phyloP scores from a whole-genome alignment of 2,113 vertebrate species.

The Macaca mulatta region DNA sequence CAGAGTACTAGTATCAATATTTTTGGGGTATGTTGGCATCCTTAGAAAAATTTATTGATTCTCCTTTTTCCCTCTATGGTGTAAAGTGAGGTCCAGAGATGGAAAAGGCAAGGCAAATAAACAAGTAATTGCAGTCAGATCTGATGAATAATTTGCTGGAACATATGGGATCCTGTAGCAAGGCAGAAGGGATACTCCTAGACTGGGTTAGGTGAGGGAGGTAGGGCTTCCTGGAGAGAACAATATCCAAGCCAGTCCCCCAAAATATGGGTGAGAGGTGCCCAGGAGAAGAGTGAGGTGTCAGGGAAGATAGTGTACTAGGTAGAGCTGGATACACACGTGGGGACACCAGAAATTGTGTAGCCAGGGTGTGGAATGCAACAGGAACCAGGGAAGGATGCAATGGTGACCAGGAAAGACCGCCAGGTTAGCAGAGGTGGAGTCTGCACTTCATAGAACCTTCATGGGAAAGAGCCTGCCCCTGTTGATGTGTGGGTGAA shows the following conservation, averaged over 20 bases:
- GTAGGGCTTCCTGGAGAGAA: background rate
- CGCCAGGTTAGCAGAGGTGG: accelerated
- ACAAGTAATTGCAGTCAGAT: background rate
- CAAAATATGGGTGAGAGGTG: too few relatives aligned
- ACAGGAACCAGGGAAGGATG: too few relatives aligned
- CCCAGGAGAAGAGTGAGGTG: background rate
- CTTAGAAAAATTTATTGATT: too few relatives aligned
- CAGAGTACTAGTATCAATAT: too few relatives aligned
- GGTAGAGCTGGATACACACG: background rate
- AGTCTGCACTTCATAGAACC: background rate
- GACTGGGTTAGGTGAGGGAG: too few relatives aligned
- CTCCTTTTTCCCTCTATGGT: too few relatives aligned
- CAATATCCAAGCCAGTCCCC: accelerated
- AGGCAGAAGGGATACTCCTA: too few relatives aligned
- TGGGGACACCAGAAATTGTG: background rate
- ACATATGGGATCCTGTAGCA: too few relatives aligned
- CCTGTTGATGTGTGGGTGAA: accelerated
- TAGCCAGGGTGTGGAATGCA: too few relatives aligned
- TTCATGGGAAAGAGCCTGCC: background rate
- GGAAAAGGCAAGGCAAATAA: background rate
- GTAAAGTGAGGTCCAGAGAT: too few relatives aligned
- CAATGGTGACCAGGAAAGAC: too few relatives aligned
- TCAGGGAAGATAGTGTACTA: background rate
- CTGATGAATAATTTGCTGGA: too few relatives aligned
- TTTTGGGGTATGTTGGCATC: background rate